Base-by-base conservation (phyloP, 2,113 vertebrate species). In the Tetrao urogallus region DNA sequence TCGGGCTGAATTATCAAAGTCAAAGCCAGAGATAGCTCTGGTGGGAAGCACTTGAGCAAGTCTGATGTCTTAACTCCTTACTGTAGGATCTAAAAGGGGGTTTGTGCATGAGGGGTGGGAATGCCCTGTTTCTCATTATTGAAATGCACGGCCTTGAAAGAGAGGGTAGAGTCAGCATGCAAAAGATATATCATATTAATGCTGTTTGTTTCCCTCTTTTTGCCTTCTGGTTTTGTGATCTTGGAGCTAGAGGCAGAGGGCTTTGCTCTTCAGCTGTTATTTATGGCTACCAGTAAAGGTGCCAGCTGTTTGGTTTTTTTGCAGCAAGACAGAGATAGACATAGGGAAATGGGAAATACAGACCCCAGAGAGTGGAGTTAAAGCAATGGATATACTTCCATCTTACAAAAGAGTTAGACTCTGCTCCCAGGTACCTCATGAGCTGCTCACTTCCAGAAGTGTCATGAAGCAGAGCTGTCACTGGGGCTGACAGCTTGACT, bases 71-170 rank as follows among this genome's bases (percentile, higher is more conserved):
- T 77, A 86, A 91, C 90, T 94, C 76, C 34, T 91, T 30, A 16
- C 67, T 92, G 90, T 71, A 94, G 91, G 56, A 88, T 91, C 90
- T 91, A 38, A 93, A 91, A 93, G 73, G 76, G 56, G 42, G 57
- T 81, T 83, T 92, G 90, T 93, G 76, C 11, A 10, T 2, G 6
- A 74, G 36, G 69, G 52, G 34, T 93, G 76, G 90, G 86, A 90
- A 77, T 90, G 94, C 45, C 64, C 79, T 91, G 92, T 93, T 96
- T 94, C 82, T 90, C 69, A 86, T 95, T 96, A 90, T 78, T 80
- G 73, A 77, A 56, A 67, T 43, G 27, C 66, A 8, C 47, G 65
- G 80, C 87, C 88, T 82, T 81, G 57, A 93, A 91, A 86, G 94
- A 82, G 82, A 60, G 56, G 72, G 78, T 65, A 71, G 82, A 90